Conservation (phyloP, 2,113 vertebrate genomes). For the Pipra filicauda region DNA sequence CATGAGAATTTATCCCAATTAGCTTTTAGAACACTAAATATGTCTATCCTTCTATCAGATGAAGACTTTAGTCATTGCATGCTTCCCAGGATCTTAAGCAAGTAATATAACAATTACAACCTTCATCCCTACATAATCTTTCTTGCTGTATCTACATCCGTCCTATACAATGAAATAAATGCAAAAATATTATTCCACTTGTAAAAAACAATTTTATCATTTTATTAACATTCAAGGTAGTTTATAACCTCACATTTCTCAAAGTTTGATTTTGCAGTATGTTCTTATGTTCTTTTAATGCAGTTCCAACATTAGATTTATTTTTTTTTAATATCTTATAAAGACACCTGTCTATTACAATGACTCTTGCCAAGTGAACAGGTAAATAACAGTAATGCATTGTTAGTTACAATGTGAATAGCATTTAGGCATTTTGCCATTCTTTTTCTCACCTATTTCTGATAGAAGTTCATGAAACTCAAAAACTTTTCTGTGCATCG, state of each 20-base stretch:
- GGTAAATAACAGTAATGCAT: not conserved
- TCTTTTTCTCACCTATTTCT: not conserved
- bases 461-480: not conserved
- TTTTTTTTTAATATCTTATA: not conserved
- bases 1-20: not conserved
- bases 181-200: not conserved
- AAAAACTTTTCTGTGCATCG: not conserved
- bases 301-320: not conserved
- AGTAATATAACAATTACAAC: not conserved
- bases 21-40: not conserved
- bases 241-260: not conserved
- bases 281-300: not conserved
- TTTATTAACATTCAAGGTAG: not conserved
- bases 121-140: not conserved
- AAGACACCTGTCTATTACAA: not conserved
- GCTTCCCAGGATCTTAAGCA: not conserved
- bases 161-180: not conserved
- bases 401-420: fast-evolving
- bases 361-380: not conserved
- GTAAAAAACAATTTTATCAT: not conserved
- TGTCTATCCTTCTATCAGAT: not conserved
- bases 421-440: not conserved
- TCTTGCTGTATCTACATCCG: not conserved
- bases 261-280: not conserved
- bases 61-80: not conserved